phyloP scores from a whole-genome alignment of 1,140 invertebrate species.

The Parapsyche elsis region DNA sequence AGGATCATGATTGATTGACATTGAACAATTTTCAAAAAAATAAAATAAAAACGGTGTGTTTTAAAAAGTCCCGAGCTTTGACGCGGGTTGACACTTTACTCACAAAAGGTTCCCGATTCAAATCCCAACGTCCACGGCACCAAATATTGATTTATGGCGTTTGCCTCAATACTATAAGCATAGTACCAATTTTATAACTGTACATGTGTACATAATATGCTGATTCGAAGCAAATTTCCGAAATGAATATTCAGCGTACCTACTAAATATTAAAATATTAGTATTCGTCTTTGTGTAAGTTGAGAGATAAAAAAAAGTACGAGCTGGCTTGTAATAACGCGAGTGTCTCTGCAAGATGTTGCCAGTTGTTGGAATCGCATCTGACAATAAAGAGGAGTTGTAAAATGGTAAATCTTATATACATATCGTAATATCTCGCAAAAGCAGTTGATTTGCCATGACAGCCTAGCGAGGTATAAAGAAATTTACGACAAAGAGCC shows the following conservation, averaged over 20 bases:
- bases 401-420: conserved; percentile 15
- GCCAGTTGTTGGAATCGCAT: neutral
- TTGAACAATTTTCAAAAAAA: neutral
- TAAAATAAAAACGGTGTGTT: neutral
- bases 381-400: conserved; percentile 9
- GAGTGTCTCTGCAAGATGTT: too few species aligned
- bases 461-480: neutral
- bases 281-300: too few species aligned
- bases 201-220: too few species aligned
- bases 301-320: too few species aligned
- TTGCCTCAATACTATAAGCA: neutral
- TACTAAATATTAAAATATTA: too few species aligned
- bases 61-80: neutral
- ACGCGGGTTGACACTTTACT: conserved; percentile 17
- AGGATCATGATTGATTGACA: conserved; percentile 12
- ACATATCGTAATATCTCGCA: too few species aligned
- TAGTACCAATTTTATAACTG: too few species aligned
- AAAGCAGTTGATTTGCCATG: neutral
- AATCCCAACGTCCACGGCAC: neutral
- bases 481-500: neutral
- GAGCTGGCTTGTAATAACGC: too few species aligned
- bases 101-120: neutral
- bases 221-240: too few species aligned
- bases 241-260: too few species aligned
- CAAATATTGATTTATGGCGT: conserved; percentile 8